phyloP scores from a whole-genome alignment of 1,140 invertebrate genomes.

The Meloidogyne hapla region DNA sequence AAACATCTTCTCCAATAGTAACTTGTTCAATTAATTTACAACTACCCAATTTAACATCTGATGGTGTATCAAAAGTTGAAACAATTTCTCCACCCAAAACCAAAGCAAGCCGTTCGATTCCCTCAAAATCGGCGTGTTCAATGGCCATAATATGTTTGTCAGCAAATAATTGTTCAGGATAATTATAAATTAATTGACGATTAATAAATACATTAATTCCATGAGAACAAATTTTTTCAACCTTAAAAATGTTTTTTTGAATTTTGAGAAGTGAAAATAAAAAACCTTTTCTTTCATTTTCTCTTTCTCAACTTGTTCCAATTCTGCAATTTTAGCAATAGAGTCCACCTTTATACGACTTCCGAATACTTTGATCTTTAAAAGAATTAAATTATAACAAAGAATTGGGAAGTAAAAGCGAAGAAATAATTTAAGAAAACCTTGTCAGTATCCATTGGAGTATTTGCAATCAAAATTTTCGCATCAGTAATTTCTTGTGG shows the following conservation, averaged over 20 bases:
- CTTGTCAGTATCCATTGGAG: constrained; percentile 99
- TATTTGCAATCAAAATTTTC: constrained; percentile 97
- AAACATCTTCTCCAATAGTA: constrained; percentile 94
- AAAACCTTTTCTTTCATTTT: constrained; percentile 94
- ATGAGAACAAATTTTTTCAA: constrained; percentile 87
- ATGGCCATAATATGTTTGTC: constrained; percentile 98
- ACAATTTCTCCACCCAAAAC: constrained; percentile 96
- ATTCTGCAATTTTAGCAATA: constrained; percentile 93
- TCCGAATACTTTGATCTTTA: constrained; percentile 76
- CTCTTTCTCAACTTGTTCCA: constrained; percentile 95
- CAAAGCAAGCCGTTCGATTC: constrained; percentile 90
- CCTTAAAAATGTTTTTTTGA: constrained; percentile 36
- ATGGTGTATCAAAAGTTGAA: constrained; percentile 93
- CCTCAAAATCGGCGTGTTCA: constrained; percentile 99
- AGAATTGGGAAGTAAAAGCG: no score
- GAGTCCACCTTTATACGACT: constrained; percentile 95
- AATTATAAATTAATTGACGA: constrained; percentile 98
- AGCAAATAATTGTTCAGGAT: constrained; percentile 97
- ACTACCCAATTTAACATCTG: constrained; percentile 83
- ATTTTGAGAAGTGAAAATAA: neutral
- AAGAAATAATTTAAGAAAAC: constrained; percentile 71
- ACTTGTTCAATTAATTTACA: constrained; percentile 96
- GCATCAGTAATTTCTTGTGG: constrained; percentile 86
- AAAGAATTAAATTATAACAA: no score
- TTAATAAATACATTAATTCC: constrained; percentile 99